Percentiles rank a stretch among this genome's conserved stretches.
Conservation (phyloP, 2,888 invertebrate species). For the Dromius quadrimaculatus region DNA sequence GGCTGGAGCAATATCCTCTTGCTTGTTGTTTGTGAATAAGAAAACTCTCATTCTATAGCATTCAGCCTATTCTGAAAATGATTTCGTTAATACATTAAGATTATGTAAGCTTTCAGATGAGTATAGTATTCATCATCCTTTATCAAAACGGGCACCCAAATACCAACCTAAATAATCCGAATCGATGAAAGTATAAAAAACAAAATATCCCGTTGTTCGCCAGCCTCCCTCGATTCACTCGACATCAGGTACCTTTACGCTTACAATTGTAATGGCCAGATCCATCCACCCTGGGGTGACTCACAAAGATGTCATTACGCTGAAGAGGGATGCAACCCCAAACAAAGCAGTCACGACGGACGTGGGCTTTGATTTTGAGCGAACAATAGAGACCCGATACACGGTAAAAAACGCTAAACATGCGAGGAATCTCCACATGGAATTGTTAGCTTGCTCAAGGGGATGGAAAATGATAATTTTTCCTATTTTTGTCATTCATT, state of each 20-base stretch:
- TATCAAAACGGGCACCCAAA: slow-evolving; percentile 11
- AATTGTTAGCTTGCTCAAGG: not conserved
- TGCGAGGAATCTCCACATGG: slow-evolving; percentile 17
- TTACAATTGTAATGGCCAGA: slow-evolving; percentile 45
- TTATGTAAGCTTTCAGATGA: slow-evolving; percentile 7
- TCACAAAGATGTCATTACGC: slow-evolving; percentile 51
- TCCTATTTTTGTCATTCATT: slow-evolving; percentile 23
- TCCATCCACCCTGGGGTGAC: slow-evolving; percentile 45
- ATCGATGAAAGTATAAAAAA: slow-evolving; percentile 41
- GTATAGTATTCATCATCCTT: not conserved
- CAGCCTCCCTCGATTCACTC: slow-evolving; percentile 21
- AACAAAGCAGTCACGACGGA: slow-evolving; percentile 50
- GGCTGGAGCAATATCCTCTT: not conserved
- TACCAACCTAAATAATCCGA: slow-evolving; percentile 13
- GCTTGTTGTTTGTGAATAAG: not conserved
- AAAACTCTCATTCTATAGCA: too few relatives aligned
- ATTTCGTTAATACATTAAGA: slow-evolving; percentile 3
- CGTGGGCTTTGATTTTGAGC: slow-evolving; percentile 37
- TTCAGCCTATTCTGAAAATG: not conserved
- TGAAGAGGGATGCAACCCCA: slow-evolving; percentile 50
- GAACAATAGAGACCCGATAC: slow-evolving; percentile 34
- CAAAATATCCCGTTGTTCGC: slow-evolving; percentile 27
- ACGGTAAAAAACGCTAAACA: slow-evolving; percentile 14
- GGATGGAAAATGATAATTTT: not conserved
- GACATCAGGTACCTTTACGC: slow-evolving; percentile 43